phyloP scores from a whole-genome alignment of 2,888 invertebrate genomes.

The Xylota segnis region DNA sequence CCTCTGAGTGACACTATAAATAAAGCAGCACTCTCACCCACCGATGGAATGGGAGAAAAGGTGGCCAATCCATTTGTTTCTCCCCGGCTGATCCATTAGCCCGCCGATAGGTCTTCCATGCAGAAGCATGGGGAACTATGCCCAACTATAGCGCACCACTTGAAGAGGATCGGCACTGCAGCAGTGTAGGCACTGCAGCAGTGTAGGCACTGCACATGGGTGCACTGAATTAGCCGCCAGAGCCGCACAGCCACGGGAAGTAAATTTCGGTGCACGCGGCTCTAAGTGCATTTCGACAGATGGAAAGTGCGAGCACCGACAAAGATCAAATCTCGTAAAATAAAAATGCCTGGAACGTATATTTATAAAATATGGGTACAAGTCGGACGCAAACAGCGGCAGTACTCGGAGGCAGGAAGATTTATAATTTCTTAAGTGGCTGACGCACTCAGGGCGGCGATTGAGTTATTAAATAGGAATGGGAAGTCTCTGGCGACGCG shows the following conservation, averaged over 20 bases:
- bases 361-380: conserved; percentile 69
- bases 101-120: conserved; percentile 61
- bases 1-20: conserved; percentile 73
- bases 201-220: conserved; percentile 12
- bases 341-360: conserved; percentile 43
- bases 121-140: conserved; percentile 22
- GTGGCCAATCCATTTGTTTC: conserved; percentile 72
- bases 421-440: conserved; percentile 76
- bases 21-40: conserved; percentile 35
- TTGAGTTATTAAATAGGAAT: conserved; percentile 73
- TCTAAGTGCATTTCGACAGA: conserved; percentile 76
- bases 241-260: conserved; percentile 65
- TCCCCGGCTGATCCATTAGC: conserved; percentile 63
- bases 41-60: conserved; percentile 21
- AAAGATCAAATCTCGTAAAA: conserved; percentile 68
- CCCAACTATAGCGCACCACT: conserved; percentile 31
- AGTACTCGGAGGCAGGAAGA: conserved; percentile 48
- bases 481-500: conserved; percentile 50
- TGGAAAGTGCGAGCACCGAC: conserved; percentile 53
- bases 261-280: conserved; percentile 69
- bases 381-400: conserved; percentile 60
- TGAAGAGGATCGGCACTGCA: conserved; percentile 58
- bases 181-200: too few relatives aligned
- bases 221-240: conserved; percentile 47
- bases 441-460: conserved; percentile 65